Conservation (phyloP, 2,888 invertebrate genomes). For the Peribatodes rhomboidaria region DNA sequence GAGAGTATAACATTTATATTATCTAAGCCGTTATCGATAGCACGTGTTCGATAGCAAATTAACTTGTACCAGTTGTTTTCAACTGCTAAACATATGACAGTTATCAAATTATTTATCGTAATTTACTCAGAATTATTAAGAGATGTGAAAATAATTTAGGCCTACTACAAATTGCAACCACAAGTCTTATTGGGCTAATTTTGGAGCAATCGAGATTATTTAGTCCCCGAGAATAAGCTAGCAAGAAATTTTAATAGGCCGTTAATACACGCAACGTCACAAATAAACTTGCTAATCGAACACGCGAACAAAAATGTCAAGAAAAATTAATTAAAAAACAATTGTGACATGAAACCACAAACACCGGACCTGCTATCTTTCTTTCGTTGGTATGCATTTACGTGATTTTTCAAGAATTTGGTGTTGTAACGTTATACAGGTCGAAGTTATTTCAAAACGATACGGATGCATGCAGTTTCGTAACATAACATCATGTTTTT, state of each 20-base stretch:
- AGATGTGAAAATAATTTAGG: background rate
- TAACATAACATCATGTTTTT: background rate
- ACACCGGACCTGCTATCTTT: constrained; percentile 5
- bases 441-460: constrained; percentile 6
- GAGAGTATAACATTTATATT: constrained; percentile 7
- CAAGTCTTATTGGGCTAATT: background rate
- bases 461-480: constrained; percentile 10
- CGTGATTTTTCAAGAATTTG: constrained; percentile 11
- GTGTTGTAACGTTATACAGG: constrained; percentile 6
- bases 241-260: background rate
- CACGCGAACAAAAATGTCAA: background rate
- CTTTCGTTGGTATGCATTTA: constrained; percentile 7
- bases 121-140: background rate
- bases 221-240: background rate
- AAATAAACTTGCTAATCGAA: background rate
- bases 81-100: background rate
- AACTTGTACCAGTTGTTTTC: background rate
- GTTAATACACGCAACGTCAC: background rate
- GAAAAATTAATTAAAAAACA: background rate
- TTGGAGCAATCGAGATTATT: background rate
- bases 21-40: background rate
- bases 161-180: background rate
- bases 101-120: background rate
- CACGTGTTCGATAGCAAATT: constrained; percentile 8
- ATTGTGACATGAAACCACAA: constrained; percentile 11